Evolutionary conservation across 2,113 vertebrate species (phyloP).

Genomic region (Oriolus oriolus): DNA sequence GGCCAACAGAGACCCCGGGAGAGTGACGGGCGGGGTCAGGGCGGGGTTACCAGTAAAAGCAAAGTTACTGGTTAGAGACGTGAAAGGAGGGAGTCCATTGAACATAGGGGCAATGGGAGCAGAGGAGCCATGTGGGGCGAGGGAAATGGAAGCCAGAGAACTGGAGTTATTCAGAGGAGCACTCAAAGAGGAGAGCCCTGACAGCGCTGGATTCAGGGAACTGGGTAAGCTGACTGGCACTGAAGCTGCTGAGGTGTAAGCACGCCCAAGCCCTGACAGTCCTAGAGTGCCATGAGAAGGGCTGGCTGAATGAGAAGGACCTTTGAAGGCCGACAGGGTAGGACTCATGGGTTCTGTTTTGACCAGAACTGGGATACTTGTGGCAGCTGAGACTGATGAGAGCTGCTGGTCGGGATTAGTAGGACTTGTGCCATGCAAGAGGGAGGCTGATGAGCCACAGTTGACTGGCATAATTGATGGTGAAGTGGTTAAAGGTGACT

Average conservation of each 20-base stretch:
- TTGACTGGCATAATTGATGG: constrained; percentile 34
- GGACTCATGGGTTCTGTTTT: constrained; percentile 83
- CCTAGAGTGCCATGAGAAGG: constrained; percentile 80
- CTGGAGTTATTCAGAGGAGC: constrained; percentile 62
- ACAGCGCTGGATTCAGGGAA: constrained; percentile 69
- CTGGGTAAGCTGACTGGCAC: constrained; percentile 80
- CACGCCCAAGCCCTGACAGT: constrained; percentile 74
- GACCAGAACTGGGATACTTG: constrained; percentile 60
- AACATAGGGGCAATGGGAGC: constrained; percentile 75
- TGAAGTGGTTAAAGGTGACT: constrained; percentile 64
- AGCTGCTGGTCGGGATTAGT: constrained; percentile 70
- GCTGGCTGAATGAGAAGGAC: constrained; percentile 79
- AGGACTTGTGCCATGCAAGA: constrained; percentile 67
- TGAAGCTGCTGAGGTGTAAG: constrained; percentile 77
- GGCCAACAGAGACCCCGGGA: constrained; percentile 66
- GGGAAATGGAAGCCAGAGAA: constrained; percentile 68
- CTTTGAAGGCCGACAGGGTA: constrained; percentile 89
- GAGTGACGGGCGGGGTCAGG: constrained; percentile 68
- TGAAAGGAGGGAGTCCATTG: constrained; percentile 83
- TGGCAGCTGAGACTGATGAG: constrained; percentile 61
- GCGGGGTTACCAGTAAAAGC: constrained; percentile 69
- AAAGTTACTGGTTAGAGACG: constrained; percentile 75
- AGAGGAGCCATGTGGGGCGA: constrained; percentile 66
- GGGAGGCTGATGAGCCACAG: constrained; percentile 61
- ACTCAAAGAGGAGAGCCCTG: constrained; percentile 68